phyloP scores from a whole-genome alignment of 2,888 invertebrate genomes.

The Ennomos quercinarius region DNA sequence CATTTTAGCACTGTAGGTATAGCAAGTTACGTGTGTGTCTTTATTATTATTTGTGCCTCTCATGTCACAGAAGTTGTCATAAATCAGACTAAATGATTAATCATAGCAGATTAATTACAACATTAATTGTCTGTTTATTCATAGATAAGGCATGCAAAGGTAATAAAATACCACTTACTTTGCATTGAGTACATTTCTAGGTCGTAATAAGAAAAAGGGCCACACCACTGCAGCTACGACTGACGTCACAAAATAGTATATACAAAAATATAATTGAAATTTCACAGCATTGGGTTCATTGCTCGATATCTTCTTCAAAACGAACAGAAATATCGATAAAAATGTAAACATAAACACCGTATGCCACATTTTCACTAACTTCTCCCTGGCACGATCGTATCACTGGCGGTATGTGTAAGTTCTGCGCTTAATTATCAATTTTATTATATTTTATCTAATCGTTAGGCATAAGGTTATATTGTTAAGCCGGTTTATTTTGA shows the following conservation, averaged over 20 bases:
- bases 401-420: conserved; percentile 41
- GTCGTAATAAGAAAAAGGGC: conserved; percentile 65
- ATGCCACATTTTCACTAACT: conserved; percentile 60
- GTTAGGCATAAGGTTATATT: conserved; percentile 16
- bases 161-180: conserved; percentile 61
- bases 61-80: too few species aligned
- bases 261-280: conserved; percentile 58
- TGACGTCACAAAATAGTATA: conserved; percentile 56
- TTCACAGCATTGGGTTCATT: conserved; percentile 60
- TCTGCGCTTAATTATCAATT: conserved; percentile 47
- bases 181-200: conserved; percentile 68
- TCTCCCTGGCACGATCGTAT: conserved; percentile 48
- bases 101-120: too few species aligned
- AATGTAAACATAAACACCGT: conserved; percentile 51
- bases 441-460: conserved; percentile 19
- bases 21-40: too few species aligned
- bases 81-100: too few species aligned
- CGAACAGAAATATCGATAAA: conserved; percentile 52
- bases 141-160: too few species aligned
- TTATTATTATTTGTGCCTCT: too few species aligned
- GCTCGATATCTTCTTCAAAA: conserved; percentile 58
- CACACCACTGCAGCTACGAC: conserved; percentile 53
- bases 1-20: too few species aligned
- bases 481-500: neutral
- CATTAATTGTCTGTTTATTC: too few species aligned